These are phyloP conservation scores for Spea hammondii DNA, from an alignment of 2,797 vertebrate species.

Conservation along the genomic window DNA sequence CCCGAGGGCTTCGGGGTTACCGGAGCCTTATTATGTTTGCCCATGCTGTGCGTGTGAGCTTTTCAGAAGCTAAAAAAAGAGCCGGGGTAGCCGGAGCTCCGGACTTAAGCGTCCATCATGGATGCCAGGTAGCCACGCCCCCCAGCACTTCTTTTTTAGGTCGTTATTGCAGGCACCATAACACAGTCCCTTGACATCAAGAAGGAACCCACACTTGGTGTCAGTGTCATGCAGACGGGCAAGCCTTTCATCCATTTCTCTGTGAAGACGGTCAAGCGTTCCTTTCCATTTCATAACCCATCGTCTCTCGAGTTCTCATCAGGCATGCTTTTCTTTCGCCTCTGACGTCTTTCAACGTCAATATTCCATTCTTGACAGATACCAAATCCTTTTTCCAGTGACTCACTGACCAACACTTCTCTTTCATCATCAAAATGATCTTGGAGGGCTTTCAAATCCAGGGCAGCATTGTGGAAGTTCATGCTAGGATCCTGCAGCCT, in stretches of 20 bases:
- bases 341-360: background rate
- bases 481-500: no score
- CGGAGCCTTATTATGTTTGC: no score
- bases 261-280: background rate
- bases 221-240: no score
- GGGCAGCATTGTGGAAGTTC: no score
- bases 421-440: background rate
- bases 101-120: no score
- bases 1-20: no score
- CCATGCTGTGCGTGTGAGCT: no score
- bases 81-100: no score
- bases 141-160: background rate
- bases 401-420: slow-evolving; percentile 8
- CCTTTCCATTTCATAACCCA: background rate
- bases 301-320: background rate
- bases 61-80: no score
- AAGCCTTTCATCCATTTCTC: slow-evolving; percentile 1
- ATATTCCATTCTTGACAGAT: background rate
- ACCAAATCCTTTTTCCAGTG: background rate
- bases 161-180: slow-evolving; percentile 41
- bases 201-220: background rate
- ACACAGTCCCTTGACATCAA: background rate
- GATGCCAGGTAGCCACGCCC: no score
- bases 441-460: background rate
- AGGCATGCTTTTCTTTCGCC: background rate